Evolutionary conservation across 2,888 invertebrate species (phyloP), one percentile per base, ranked within the genome.

Genomic region (Ametastegia equiseti): DNA sequence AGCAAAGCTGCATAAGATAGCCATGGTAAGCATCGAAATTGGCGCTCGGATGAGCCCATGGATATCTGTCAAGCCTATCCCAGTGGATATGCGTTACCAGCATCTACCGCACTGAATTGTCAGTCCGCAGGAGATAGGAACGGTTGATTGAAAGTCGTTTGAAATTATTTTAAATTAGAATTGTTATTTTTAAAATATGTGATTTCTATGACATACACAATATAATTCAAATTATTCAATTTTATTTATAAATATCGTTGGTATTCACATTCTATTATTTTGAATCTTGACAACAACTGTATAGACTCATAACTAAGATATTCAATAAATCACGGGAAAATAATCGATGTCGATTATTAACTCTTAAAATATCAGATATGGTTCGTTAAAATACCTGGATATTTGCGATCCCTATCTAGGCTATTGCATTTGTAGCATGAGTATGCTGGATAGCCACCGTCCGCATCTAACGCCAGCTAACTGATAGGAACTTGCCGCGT

Each of bases 11-110:
- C 67, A 67, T 39, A 36, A 2, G 39, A 36, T 39, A 67, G 39
- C 39, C 39, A n/a, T 67, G 67, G 67, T 67, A n/a, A 67, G 39
- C 67, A 67, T 67, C 67, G n/a, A 67, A n/a, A 39, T 67, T 39
- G 67, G 67, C 67, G 67, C 67, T 67, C 36, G 36, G 36, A 36
- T n/a, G 67, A 67, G 15, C 19, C n/a, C 67, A n/a, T 67, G 36
- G 67, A 67, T 67, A 36, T 0, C 39, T 67, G 67, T 67, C 67
- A 36, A 33, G 67, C 39, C 6, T 67, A 67, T 67, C 67, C 67
- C 39, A 67, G 15, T 5, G n/a, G 67, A 39, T 67, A 39, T 0
- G 67, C 33, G 67, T 13, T 67, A 67, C 67, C 39, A 23, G 39
- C 39, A 67, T 67, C 67, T n/a, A n/a, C n/a, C n/a, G n/a, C n/a